Evolutionary conservation across 2,113 vertebrate species (phyloP).

Genomic region (Gnathonemus longibarbis): DNA sequence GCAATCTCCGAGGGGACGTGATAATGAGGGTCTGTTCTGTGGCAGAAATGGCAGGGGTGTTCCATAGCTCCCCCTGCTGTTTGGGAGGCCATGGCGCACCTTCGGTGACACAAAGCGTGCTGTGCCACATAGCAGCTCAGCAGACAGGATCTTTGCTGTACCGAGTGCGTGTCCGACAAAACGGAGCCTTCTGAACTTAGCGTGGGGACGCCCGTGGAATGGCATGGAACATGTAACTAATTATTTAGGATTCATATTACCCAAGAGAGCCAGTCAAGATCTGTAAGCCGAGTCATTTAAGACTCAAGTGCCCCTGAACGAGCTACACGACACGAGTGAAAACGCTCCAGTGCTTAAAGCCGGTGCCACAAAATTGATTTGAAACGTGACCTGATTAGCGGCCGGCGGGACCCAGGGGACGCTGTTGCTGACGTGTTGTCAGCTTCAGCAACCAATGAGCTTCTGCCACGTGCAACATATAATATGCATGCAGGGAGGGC

Average conservation of each 20-base stretch:
- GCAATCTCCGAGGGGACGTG: too few species aligned
- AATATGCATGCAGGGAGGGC: neutral
- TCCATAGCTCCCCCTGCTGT: neutral
- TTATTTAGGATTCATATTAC: neutral
- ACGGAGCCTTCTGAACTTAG: neutral
- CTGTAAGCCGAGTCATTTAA: neutral
- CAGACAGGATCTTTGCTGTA: neutral
- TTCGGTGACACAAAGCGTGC: neutral
- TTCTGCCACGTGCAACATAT: neutral
- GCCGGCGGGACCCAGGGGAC: neutral
- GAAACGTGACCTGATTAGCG: neutral
- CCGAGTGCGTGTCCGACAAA: neutral
- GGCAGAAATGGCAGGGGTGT: neutral
- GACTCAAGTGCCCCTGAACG: neutral
- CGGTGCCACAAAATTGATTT: neutral
- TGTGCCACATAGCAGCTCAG: neutral
- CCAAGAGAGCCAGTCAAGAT: neutral
- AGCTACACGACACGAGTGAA: neutral
- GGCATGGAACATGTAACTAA: neutral
- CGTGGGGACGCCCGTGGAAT: neutral
- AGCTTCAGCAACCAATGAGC: neutral
- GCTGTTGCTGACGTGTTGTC: neutral
- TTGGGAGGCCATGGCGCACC: neutral
- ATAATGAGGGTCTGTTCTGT: neutral
- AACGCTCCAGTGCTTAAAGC: neutral